Conservation (phyloP, 2,888 invertebrate genomes). For the Acleris sparsana region DNA sequence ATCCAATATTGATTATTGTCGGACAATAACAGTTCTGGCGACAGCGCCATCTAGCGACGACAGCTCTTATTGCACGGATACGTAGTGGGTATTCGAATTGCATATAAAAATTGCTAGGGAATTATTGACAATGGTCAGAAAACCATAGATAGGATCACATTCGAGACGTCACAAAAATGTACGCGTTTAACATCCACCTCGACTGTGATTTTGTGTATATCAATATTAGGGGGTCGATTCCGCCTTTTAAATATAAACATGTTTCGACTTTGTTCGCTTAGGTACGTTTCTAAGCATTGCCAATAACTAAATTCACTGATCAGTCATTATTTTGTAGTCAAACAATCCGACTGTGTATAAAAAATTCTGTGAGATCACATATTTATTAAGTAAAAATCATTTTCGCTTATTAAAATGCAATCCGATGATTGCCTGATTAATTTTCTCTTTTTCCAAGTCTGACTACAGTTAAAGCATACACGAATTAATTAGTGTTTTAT, state of each 20-base stretch:
- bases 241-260: neutral
- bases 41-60: conserved; percentile 11
- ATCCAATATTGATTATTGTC: conserved; percentile 24
- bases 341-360: neutral
- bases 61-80: conserved; percentile 30
- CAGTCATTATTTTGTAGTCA: conserved; percentile 22
- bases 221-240: neutral
- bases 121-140: conserved; percentile 26
- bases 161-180: neutral
- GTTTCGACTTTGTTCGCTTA: neutral
- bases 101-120: conserved; percentile 31
- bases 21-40: conserved; percentile 11
- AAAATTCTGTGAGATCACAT: conserved; percentile 26
- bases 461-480: conserved; percentile 28
- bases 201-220: too few relatives aligned
- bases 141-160: neutral
- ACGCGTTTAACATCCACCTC: neutral
- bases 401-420: neutral
- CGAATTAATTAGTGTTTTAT: conserved; percentile 9
- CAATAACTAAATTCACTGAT: conserved; percentile 27
- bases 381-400: conserved; percentile 4
- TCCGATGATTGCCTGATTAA: neutral
- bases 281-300: conserved; percentile 14
- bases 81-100: conserved; percentile 25
- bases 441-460: conserved; percentile 7